Evolutionary conservation across 2,113 vertebrate species (phyloP).

Genomic region (Gymnobelideus leadbeateri): DNA sequence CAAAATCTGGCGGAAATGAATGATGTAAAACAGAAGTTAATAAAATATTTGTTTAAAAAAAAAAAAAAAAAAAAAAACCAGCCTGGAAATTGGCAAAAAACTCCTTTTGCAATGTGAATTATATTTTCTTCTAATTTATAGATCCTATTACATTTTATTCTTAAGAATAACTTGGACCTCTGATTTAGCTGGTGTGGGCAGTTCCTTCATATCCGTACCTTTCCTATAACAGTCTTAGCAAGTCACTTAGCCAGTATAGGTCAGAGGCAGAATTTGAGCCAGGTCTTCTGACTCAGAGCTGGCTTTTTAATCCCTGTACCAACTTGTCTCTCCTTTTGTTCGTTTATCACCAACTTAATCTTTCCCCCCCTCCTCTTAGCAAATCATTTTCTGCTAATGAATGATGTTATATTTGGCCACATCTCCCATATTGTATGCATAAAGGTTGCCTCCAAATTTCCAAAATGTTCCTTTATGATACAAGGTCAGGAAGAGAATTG

Average conservation of each 20-base stretch:
- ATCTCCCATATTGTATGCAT: conserved; percentile 12
- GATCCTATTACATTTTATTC: neutral
- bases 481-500: neutral
- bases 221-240: neutral
- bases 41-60: too few relatives aligned
- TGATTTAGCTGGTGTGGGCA: neutral
- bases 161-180: neutral
- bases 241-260: neutral
- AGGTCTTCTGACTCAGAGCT: neutral
- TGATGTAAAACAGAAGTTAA: too few relatives aligned
- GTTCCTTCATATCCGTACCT: neutral
- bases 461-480: neutral
- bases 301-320: neutral
- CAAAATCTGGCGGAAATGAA: too few relatives aligned
- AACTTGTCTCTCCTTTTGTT: neutral
- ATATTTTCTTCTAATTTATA: neutral
- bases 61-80: neutral
- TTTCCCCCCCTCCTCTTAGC: conserved; percentile 5
- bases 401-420: conserved; percentile 23
- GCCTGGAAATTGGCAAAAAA: neutral
- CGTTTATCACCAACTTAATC: conserved; percentile 1
- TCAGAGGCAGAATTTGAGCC: neutral
- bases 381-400: conserved; percentile 24
- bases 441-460: conserved; percentile 6
- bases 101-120: neutral